Evolutionary conservation across 1,140 invertebrate species (phyloP).

Genomic region (Eubasilissa regina): DNA sequence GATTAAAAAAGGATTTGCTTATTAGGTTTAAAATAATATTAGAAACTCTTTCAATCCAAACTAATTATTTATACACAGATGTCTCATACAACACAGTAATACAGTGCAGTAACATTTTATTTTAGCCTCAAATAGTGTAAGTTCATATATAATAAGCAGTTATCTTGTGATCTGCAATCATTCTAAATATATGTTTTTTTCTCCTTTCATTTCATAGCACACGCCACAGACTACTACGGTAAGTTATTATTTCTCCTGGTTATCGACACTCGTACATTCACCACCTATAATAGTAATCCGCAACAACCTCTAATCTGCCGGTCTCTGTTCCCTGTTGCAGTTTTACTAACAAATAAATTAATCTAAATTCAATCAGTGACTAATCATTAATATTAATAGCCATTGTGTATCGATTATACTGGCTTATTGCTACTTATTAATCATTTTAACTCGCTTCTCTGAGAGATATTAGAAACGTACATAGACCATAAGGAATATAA

Average conservation of each 20-base stretch:
- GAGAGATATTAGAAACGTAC: neutral
- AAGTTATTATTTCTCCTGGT: slow-evolving; percentile 88
- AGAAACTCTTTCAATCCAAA: too few species aligned
- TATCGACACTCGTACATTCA: slow-evolving; percentile 58
- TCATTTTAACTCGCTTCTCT: slow-evolving; percentile 2
- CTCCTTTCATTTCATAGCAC: slow-evolving; percentile 86
- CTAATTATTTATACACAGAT: too few species aligned
- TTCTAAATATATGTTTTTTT: slow-evolving; percentile 63
- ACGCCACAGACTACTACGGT: slow-evolving; percentile 99
- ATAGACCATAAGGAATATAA: slow-evolving; percentile 29
- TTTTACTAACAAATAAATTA: slow-evolving; percentile 18
- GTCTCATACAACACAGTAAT: too few species aligned
- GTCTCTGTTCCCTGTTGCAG: slow-evolving; percentile 39
- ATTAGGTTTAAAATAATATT: too few species aligned
- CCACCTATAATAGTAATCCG: neutral
- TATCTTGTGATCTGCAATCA: slow-evolving; percentile 40
- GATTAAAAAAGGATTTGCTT: too few species aligned
- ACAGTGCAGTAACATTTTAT: too few species aligned
- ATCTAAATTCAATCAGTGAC: slow-evolving; percentile 3
- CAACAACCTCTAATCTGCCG: neutral
- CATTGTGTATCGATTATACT: too few species aligned
- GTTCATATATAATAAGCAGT: slow-evolving; percentile 13
- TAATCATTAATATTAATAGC: slow-evolving; percentile 3
- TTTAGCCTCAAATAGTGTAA: neutral
- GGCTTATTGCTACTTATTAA: slow-evolving; percentile 12